phyloP scores from a whole-genome alignment of 2,888 invertebrate genomes.

The Nebria salina region DNA sequence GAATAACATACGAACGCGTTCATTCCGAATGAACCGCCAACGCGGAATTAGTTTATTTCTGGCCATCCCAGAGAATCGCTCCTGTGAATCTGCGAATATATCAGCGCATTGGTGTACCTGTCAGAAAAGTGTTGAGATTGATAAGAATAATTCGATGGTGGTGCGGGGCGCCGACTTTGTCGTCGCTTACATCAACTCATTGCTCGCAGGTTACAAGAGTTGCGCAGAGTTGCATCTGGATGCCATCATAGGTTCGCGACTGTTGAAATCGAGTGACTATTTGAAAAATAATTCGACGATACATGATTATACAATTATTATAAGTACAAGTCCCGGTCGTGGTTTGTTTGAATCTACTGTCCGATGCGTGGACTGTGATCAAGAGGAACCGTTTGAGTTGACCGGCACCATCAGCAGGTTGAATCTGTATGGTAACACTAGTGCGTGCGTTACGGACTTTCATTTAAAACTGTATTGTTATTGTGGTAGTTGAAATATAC shows the following conservation, averaged over 20 bases:
- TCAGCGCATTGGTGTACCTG: conserved; percentile 91
- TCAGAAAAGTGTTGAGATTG: conserved; percentile 71
- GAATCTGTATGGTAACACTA: conserved; percentile 83
- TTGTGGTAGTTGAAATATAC: conserved; percentile 61
- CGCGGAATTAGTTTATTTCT: conserved; percentile 82
- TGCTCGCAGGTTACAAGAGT: conserved; percentile 69
- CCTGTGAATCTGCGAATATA: conserved; percentile 81
- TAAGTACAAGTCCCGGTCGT: conserved; percentile 73
- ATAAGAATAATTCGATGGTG: conserved; percentile 66
- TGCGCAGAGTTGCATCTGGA: conserved; percentile 74
- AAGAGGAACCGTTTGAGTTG: conserved; percentile 59
- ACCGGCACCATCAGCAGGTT: conserved; percentile 81
- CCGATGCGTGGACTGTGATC: conserved; percentile 60
- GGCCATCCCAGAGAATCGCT: conserved; percentile 75
- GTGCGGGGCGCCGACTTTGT: conserved; percentile 70
- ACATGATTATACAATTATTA: conserved; percentile 71
- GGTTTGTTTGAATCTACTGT: conserved; percentile 85
- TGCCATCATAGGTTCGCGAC: conserved; percentile 73
- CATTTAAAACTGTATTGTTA: conserved; percentile 82
- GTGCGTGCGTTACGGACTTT: conserved; percentile 78
- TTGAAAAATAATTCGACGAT: conserved; percentile 61
- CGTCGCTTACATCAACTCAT: conserved; percentile 72
- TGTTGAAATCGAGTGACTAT: conserved; percentile 65
- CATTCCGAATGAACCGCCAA: conserved; percentile 54
- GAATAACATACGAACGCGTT: conserved; percentile 49